Conservation (phyloP, 2,113 vertebrate genomes). For the Diglossa brunneiventris region DNA sequence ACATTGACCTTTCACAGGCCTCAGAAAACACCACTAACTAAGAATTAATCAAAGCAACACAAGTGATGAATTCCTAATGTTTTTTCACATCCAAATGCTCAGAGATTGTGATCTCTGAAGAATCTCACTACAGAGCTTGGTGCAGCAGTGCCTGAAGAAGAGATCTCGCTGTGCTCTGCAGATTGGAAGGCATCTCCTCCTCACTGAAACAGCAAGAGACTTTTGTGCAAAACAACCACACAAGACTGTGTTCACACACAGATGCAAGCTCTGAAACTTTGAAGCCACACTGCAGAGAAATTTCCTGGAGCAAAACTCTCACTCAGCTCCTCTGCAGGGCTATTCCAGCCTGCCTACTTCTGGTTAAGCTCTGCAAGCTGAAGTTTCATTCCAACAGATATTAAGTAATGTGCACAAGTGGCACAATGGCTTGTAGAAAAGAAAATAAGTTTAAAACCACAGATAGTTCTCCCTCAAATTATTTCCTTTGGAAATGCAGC, state of each 20-base stretch:
- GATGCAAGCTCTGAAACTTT: background rate
- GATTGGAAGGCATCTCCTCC: rapidly evolving
- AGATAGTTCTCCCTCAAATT: background rate
- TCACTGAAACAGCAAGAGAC: background rate
- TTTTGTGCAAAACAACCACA: background rate
- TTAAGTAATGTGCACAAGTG: background rate
- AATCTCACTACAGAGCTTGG: background rate
- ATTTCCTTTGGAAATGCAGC: background rate
- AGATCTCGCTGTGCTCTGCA: background rate
- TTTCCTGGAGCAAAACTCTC: background rate
- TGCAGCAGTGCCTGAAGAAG: background rate
- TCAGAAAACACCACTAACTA: background rate
- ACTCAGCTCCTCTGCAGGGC: background rate
- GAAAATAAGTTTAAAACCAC: conserved; percentile 31
- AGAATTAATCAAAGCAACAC: background rate
- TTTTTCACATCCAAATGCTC: background rate
- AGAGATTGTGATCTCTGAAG: background rate
- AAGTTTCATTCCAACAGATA: background rate
- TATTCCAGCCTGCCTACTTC: background rate
- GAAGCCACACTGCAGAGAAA: background rate
- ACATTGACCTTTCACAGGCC: background rate
- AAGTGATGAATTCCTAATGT: background rate
- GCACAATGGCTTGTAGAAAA: conserved; percentile 2
- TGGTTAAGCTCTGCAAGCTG: background rate
- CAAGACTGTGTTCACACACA: background rate